Conservation (phyloP, 1,140 invertebrate genomes). For the Leucophenga varia region DNA sequence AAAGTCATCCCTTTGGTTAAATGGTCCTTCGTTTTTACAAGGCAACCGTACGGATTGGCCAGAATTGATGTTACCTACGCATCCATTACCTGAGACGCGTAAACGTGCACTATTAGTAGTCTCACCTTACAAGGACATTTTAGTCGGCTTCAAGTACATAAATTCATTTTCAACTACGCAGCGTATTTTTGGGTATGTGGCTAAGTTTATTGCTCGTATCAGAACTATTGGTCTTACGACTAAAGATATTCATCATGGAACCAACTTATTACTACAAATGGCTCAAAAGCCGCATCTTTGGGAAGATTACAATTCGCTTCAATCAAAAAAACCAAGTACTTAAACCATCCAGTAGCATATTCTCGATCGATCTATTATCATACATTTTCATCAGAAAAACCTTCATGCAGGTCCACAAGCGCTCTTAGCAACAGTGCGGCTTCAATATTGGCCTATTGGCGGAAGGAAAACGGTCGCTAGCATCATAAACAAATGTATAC, state of each 20-base stretch:
- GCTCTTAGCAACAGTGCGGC: not conserved
- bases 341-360: not conserved
- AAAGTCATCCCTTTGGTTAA: not conserved
- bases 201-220: too few relatives aligned
- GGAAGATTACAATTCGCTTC: not conserved
- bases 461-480: too few relatives aligned
- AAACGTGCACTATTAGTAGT: too few relatives aligned
- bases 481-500: too few relatives aligned
- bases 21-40: not conserved
- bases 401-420: constrained; percentile 1
- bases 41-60: not conserved
- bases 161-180: too few relatives aligned
- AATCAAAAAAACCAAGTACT: not conserved
- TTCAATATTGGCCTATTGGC: too few relatives aligned
- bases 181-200: too few relatives aligned
- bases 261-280: not conserved
- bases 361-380: constrained; percentile 24
- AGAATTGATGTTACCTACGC: not conserved
- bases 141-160: too few relatives aligned
- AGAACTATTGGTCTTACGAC: too few relatives aligned
- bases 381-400: constrained; percentile 22
- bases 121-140: too few relatives aligned
- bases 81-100: too few relatives aligned
- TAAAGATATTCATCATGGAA: not conserved
- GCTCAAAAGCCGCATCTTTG: not conserved